Conservation (phyloP, 2,888 invertebrate genomes). For the Pardosa pseudoannulata region DNA sequence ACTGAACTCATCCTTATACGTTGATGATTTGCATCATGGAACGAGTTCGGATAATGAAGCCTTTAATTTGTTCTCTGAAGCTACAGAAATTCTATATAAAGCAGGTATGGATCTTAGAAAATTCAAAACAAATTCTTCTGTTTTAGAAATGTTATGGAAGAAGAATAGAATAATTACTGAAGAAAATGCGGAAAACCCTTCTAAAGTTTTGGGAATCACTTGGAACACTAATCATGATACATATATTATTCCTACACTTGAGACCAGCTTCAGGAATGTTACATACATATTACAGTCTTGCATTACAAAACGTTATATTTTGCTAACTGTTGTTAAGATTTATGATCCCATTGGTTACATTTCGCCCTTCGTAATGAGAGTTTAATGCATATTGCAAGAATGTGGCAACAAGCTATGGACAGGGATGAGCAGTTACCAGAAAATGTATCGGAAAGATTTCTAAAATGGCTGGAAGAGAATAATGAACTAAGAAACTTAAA, state of each 20-base stretch:
- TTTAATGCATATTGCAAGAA: not conserved
- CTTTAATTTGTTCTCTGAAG: not conserved
- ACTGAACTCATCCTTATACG: not conserved
- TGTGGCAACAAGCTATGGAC: not conserved
- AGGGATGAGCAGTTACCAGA: conserved; percentile 14
- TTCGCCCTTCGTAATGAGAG: not conserved
- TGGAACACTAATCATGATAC: not conserved
- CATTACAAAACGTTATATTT: not conserved
- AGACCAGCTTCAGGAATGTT: not conserved
- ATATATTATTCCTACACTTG: not conserved
- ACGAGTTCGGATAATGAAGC: not conserved
- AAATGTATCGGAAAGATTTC: not conserved
- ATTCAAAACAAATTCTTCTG: conserved; percentile 1
- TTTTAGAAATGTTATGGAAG: not conserved
- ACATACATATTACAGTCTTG: not conserved
- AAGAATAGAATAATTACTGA: not conserved
- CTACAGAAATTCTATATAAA: not conserved
- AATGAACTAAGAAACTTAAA: too few species aligned
- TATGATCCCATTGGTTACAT: conserved; percentile 21
- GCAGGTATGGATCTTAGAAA: conserved; percentile 21
- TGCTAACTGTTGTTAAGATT: not conserved
- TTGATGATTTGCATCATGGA: not conserved
- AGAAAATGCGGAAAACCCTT: not conserved
- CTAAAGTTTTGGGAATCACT: not conserved
- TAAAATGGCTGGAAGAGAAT: too few species aligned